Evolutionary conservation across 2,797 vertebrate genomes (phyloP).

Genomic region (Catostomus latipinnis): DNA sequence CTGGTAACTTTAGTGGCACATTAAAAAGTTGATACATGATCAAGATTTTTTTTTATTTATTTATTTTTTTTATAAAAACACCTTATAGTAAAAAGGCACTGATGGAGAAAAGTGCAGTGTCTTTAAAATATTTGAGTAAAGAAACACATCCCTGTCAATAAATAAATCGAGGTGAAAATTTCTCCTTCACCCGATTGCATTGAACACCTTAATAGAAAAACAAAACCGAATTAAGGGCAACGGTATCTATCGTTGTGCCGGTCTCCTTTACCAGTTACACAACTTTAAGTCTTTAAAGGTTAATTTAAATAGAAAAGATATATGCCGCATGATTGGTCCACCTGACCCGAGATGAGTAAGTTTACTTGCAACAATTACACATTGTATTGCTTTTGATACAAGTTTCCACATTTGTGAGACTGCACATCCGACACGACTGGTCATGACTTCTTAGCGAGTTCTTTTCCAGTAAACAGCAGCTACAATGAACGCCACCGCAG

Average conservation of each 20-base stretch:
- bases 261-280: not conserved
- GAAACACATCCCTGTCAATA: constrained; percentile 42
- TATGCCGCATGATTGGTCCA: not conserved
- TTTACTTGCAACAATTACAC: not conserved
- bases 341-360: not conserved
- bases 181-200: not conserved
- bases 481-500: constrained; percentile 69
- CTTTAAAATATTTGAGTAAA: constrained; percentile 10
- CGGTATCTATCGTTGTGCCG: constrained; percentile 22
- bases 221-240: constrained; percentile 40
- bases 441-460: constrained; percentile 63
- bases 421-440: constrained; percentile 8
- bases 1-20: constrained; percentile 43
- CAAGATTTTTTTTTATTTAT: not conserved
- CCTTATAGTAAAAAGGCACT: constrained; percentile 36
- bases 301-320: not conserved
- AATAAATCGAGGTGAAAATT: constrained; percentile 43
- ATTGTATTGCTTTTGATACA: constrained; percentile 42
- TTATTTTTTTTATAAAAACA: not conserved
- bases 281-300: not conserved
- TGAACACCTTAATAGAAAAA: not conserved
- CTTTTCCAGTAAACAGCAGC: constrained; percentile 74
- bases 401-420: constrained; percentile 35
- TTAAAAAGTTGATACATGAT: constrained; percentile 20
- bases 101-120: constrained; percentile 22